Base-by-base conservation (phyloP, 2,113 vertebrate species). In the Cygnus buccinator region DNA sequence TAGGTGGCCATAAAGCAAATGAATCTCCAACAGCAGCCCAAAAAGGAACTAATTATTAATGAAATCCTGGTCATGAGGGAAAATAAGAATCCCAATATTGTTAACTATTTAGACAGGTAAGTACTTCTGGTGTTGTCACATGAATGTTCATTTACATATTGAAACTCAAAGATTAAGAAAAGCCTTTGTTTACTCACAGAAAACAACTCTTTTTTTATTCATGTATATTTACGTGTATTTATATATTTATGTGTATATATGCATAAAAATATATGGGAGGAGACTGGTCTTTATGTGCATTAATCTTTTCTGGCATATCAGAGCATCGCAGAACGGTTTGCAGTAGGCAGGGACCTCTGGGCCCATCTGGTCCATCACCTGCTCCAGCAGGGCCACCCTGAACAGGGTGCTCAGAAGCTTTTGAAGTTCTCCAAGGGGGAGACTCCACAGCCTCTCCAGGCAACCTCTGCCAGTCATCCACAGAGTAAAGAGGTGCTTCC, bases 21-120 rank as follows among this genome's bases (percentile, higher is more conserved):
- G 99, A 99, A 99, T 97, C 98, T 99, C 71, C 99, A 99, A 96
- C 99, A 99, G 94, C 99, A 99, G 97, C 99, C 99, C 94, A 99
- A 99, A 98, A 99, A 99, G 95, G 99, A 99, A 97, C 98, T 99
- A 98, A 99, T 99, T 98, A 99, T 99, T 98, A 99, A 99, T 97
- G 99, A 99, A 98, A 99, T 99, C 97, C 97, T 99, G 83, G 99
- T 99, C 98, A 99, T 99, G 99, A 99, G 99, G 99, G 99, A 99
- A 99, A 99, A 99, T 99, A 99, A 99, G 97, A 99, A 99, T 97
- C 98, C 99, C 52, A 99, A 99, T 92, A 99, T 99, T 90, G 99
- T 99, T 66, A 99, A 99, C 97, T 99, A 99, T 97, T 98, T 99
- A 98, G 99, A 99, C 98, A 99, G 99, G 99, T 99, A 87, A 96